phyloP scores from a whole-genome alignment of 2,113 vertebrate genomes.

The Oreochromis aureus region DNA sequence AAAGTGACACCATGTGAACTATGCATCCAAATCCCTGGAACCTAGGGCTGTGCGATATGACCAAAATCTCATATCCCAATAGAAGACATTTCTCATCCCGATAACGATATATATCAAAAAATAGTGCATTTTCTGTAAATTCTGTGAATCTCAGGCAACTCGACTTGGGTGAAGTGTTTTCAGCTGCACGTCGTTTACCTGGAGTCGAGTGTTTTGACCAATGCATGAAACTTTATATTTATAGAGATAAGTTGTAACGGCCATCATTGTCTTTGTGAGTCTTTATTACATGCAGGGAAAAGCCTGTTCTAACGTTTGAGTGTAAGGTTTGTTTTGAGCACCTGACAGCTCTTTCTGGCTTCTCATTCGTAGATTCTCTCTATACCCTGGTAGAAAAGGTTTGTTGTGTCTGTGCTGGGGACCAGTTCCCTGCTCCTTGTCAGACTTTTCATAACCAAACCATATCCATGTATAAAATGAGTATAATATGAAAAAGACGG shows the following conservation, averaged over 20 bases:
- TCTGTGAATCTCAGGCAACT: neutral
- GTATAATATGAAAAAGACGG: neutral
- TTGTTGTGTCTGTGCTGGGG: neutral
- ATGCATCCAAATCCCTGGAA: neutral
- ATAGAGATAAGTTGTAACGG: too few species aligned
- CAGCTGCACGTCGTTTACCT: neutral
- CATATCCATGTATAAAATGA: neutral
- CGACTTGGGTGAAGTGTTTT: neutral
- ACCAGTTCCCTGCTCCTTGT: neutral
- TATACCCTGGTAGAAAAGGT: neutral
- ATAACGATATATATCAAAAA: neutral
- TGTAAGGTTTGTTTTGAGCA: neutral
- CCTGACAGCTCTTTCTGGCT: neutral
- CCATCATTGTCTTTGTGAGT: neutral
- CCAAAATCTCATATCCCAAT: neutral
- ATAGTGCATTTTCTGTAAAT: neutral
- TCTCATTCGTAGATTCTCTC: neutral
- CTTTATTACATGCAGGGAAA: neutral
- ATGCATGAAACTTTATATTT: too few species aligned
- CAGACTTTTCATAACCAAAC: neutral
- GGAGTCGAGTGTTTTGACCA: neutral
- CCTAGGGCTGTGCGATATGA: neutral
- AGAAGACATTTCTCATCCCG: neutral
- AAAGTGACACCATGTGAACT: neutral
- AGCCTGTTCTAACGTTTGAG: neutral